phyloP scores from a whole-genome alignment of 1,140 invertebrate genomes.

The Aphelinus certus region DNA sequence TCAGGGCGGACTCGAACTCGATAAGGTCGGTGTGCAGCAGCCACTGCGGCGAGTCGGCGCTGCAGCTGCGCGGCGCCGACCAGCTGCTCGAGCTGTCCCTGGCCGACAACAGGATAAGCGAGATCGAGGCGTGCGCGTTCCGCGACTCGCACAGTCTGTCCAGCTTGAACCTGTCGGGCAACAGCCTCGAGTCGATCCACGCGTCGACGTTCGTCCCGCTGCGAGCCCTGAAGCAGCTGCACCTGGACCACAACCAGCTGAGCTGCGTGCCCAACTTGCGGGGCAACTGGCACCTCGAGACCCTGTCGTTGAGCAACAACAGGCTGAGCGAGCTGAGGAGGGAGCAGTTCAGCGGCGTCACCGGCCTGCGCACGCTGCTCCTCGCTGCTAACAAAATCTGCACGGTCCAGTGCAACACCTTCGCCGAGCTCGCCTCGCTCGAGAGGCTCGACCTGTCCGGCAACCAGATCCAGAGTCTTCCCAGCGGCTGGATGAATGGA shows the following conservation, averaged over 20 bases:
- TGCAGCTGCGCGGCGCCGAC: conserved; percentile 39
- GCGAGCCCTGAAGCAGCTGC: conserved; percentile 41
- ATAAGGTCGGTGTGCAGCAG: conserved; percentile 47
- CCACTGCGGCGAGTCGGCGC: conserved; percentile 32
- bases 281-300: conserved; percentile 38
- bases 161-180: conserved; percentile 52
- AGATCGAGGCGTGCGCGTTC: conserved; percentile 49
- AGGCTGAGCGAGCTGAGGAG: conserved; percentile 41
- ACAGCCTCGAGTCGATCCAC: conserved; percentile 42
- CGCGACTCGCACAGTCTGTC: conserved; percentile 39
- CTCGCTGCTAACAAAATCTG: conserved; percentile 52
- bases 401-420: conserved; percentile 43
- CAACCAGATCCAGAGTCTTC: conserved; percentile 50
- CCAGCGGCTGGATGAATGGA: conserved; percentile 47
- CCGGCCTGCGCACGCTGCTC: conserved; percentile 44
- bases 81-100: conserved; percentile 48
- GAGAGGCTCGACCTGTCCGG: conserved; percentile 53
- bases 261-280: conserved; percentile 46
- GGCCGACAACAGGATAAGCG: conserved; percentile 45
- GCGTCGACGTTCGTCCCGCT: conserved; percentile 41
- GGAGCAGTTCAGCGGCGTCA: conserved; percentile 37
- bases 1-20: conserved; percentile 49
- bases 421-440: conserved; percentile 42
- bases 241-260: conserved; percentile 51
- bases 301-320: conserved; percentile 51